Evolutionary conservation across 2,888 invertebrate genomes (phyloP).

Genomic region (Acleris laterana): DNA sequence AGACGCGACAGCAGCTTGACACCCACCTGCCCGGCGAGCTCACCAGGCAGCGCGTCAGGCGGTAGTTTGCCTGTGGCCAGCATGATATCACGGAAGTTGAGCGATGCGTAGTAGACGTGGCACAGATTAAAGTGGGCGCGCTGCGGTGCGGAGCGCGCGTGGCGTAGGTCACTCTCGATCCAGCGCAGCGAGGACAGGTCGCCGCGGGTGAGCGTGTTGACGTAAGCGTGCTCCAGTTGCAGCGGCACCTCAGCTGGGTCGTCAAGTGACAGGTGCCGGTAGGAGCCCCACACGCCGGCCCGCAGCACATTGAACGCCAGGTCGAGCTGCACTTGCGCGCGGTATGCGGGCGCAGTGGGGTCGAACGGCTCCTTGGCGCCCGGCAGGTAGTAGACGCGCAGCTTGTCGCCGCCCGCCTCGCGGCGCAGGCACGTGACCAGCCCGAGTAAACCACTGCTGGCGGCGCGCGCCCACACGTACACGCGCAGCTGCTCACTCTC

Average conservation of each 20-base stretch:
- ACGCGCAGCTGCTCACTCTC: slow-evolving; percentile 85
- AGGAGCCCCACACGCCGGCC: slow-evolving; percentile 93
- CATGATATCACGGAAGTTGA: slow-evolving; percentile 99
- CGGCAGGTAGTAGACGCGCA: slow-evolving; percentile 89
- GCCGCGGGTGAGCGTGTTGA: slow-evolving; percentile 96
- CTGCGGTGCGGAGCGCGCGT: slow-evolving; percentile 65
- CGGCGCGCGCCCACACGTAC: slow-evolving; percentile 88
- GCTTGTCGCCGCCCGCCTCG: slow-evolving; percentile 92
- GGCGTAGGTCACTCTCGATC: slow-evolving; percentile 89
- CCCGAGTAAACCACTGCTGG: slow-evolving; percentile 92
- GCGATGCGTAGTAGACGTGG: slow-evolving; percentile 95
- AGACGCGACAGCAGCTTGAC: background rate
- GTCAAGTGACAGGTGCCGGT: slow-evolving; percentile 90
- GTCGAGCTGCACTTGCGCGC: slow-evolving; percentile 88
- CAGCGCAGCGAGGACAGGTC: slow-evolving; percentile 97
- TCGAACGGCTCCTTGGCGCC: slow-evolving; percentile 86
- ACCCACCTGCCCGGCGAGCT: slow-evolving; percentile 87
- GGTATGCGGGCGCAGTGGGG: slow-evolving; percentile 83
- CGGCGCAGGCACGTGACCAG: slow-evolving; percentile 94
- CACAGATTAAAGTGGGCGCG: slow-evolving; percentile 87
- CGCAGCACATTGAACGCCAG: slow-evolving; percentile 93
- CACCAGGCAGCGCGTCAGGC: slow-evolving; percentile 97
- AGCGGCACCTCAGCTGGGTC: slow-evolving; percentile 63
- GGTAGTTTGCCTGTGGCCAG: slow-evolving; percentile 98
- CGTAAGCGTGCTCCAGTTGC: slow-evolving; percentile 95